phyloP scores from a whole-genome alignment of 1,140 invertebrate genomes.

The Saxidomus purpurata region DNA sequence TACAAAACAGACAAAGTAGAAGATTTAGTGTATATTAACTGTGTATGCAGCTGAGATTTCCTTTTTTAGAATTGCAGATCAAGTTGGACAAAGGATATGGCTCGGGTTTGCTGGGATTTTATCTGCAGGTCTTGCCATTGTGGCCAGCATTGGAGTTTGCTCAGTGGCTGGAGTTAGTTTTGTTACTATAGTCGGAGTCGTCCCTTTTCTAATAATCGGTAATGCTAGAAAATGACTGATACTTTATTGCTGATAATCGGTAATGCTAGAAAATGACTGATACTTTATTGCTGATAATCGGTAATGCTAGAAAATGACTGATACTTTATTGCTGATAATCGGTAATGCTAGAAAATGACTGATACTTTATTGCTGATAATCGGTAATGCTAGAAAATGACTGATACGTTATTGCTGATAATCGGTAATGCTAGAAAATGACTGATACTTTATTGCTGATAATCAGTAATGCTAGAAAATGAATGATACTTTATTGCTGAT shows the following conservation, averaged over 20 bases:
- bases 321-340: background rate
- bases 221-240: constrained; percentile 80
- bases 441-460: no score
- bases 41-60: background rate
- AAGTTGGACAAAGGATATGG: constrained; percentile 94
- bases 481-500: no score
- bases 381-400: no score
- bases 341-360: no score
- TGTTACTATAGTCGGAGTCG: constrained; percentile 97
- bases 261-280: background rate
- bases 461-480: no score
- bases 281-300: background rate
- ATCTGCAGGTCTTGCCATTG: constrained; percentile 93
- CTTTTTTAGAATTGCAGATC: background rate
- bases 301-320: background rate
- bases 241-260: background rate
- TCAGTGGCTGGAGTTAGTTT: constrained; percentile 96
- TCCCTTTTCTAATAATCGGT: constrained; percentile 98
- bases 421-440: no score
- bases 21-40: background rate
- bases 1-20: background rate
- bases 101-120: constrained; percentile 96
- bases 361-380: no score
- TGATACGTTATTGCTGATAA: no score
- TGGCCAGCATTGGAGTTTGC: constrained; percentile 95